Evolutionary conservation across 2,113 vertebrate species (phyloP).

Genomic region (Nanorana parkeri): DNA sequence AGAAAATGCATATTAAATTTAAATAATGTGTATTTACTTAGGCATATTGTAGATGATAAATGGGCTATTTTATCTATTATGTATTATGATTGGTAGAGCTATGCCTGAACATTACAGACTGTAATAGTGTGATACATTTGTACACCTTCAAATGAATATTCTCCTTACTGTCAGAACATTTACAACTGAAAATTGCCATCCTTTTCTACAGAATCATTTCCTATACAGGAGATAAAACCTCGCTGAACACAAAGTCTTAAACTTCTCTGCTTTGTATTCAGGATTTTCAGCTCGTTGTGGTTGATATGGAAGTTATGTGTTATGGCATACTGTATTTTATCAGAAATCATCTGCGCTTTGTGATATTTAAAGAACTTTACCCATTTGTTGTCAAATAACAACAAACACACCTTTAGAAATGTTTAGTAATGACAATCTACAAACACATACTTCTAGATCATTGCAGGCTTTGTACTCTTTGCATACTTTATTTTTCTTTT

Average conservation of each 20-base stretch:
- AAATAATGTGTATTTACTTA: conserved; percentile 54
- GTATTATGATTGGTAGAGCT: neutral
- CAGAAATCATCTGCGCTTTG: too few relatives aligned
- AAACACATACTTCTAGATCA: too few relatives aligned
- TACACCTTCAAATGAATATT: conserved; percentile 18
- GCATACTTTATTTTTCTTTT: too few relatives aligned
- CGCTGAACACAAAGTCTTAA: neutral
- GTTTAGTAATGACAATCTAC: too few relatives aligned
- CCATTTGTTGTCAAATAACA: too few relatives aligned
- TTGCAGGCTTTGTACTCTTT: too few relatives aligned
- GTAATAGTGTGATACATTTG: neutral
- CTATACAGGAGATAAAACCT: neutral
- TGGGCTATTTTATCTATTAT: conserved; percentile 28
- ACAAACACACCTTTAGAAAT: too few relatives aligned
- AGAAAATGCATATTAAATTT: conserved; percentile 59
- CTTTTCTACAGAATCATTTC: conserved; percentile 14
- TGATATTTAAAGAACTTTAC: too few relatives aligned
- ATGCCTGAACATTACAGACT: neutral
- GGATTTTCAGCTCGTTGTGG: neutral
- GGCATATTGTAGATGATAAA: conserved; percentile 39
- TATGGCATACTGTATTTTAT: neutral
- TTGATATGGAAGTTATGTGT: neutral
- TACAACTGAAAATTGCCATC: conserved; percentile 21
- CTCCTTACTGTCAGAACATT: neutral
- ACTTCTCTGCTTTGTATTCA: too few relatives aligned